A percentile compares a stretch with the other conserved stretches of the same genome.
phyloP scores from a whole-genome alignment of 2,888 invertebrate genomes.

The Calliopum simillimum region DNA sequence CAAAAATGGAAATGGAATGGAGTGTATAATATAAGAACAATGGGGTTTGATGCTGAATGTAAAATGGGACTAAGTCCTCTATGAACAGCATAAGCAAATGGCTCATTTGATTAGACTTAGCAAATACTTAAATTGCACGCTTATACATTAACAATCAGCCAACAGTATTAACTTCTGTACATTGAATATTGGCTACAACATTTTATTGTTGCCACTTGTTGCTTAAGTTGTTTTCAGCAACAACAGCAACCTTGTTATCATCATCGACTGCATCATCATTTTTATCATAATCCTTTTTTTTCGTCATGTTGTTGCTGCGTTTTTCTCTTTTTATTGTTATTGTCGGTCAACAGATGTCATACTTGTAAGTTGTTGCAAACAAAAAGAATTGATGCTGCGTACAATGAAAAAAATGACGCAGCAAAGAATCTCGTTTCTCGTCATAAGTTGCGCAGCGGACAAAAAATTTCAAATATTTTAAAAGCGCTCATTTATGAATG shows the following conservation, averaged over 20 bases:
- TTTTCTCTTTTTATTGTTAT: neutral
- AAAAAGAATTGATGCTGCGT: neutral
- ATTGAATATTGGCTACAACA: conserved; percentile 7
- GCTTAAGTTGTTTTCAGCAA: neutral
- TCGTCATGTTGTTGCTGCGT: neutral
- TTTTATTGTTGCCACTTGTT: conserved; percentile 8
- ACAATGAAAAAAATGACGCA: neutral
- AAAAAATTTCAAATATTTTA: conserved; percentile 32
- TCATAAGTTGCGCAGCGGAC: neutral
- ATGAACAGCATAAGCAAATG: no score
- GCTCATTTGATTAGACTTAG: no score
- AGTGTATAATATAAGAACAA: no score
- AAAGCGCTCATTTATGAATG: conserved; percentile 29
- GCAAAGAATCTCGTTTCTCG: conserved; percentile 22
- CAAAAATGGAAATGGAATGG: no score
- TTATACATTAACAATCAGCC: no score
- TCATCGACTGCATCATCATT: neutral
- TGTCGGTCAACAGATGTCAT: conserved; percentile 9
- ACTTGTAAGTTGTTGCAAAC: neutral
- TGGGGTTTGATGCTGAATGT: no score
- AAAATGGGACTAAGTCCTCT: no score
- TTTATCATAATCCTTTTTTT: no score
- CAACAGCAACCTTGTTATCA: conserved; percentile 7
- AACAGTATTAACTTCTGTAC: no score
- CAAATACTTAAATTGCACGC: no score